Evolutionary conservation across 2,797 vertebrate genomes (phyloP).

Genomic region (Urosaurus nigricauda): DNA sequence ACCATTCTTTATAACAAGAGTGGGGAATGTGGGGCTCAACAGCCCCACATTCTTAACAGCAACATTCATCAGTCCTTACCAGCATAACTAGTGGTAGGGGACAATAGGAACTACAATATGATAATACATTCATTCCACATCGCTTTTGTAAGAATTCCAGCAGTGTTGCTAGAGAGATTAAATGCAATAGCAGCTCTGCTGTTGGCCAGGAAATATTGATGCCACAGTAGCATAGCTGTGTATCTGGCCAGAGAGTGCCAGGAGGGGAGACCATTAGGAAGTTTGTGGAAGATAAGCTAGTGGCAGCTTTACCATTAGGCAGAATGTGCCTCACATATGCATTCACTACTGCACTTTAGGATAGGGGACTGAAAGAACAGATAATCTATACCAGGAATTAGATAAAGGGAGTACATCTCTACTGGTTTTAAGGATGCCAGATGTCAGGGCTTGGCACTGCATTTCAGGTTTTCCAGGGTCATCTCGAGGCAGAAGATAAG

Average conservation of each 20-base stretch:
- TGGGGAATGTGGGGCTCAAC: not conserved
- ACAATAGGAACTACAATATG: not conserved
- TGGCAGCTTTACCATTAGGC: not conserved
- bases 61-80: not conserved
- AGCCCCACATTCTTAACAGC: not conserved
- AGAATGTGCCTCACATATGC: not conserved
- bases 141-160: fast-evolving
- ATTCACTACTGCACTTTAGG: not conserved
- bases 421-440: not conserved
- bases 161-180: not conserved
- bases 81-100: not conserved
- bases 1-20: not conserved
- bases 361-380: not conserved
- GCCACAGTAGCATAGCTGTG: not conserved
- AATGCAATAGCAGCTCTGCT: not conserved
- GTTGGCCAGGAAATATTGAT: not conserved
- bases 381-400: not conserved
- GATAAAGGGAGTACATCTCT: not conserved
- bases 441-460: too few relatives aligned
- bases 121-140: not conserved
- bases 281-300: not conserved
- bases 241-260: not conserved
- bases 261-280: not conserved
- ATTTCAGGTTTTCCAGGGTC: too few relatives aligned
- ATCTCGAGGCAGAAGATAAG: too few relatives aligned